phyloP scores from a whole-genome alignment of 1,140 invertebrate genomes.

The Drosophila malerkotliana region DNA sequence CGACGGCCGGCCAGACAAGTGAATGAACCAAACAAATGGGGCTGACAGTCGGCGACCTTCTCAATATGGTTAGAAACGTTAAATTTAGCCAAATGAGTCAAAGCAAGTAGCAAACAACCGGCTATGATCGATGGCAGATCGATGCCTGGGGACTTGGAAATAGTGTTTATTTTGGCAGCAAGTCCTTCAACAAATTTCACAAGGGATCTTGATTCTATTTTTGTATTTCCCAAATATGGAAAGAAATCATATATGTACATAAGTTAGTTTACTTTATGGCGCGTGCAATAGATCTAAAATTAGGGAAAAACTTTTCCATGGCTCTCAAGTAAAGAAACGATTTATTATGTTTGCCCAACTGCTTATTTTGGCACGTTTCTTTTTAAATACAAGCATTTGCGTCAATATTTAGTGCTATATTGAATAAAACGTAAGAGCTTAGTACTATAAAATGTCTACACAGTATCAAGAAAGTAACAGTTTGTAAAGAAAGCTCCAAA shows the following conservation, averaged over 20 bases:
- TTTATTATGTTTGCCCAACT: slow-evolving; percentile 15
- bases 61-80: slow-evolving; percentile 75
- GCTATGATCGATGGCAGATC: slow-evolving; percentile 42
- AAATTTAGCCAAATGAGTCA: slow-evolving; percentile 75
- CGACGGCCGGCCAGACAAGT: slow-evolving; percentile 54
- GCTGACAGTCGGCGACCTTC: slow-evolving; percentile 67
- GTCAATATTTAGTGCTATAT: background rate
- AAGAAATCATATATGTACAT: background rate
- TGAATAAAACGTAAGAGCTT: background rate
- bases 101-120: slow-evolving; percentile 28
- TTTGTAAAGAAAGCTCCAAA: background rate
- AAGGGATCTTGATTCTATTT: slow-evolving; percentile 35
- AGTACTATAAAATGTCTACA: background rate
- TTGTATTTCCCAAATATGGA: background rate
- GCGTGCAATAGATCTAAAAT: background rate
- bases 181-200: slow-evolving; percentile 57
- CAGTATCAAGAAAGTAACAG: background rate
- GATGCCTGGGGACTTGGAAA: slow-evolving; percentile 12
- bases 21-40: slow-evolving; percentile 72
- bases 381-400: slow-evolving; percentile 4
- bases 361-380: background rate
- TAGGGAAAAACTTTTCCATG: background rate
- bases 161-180: slow-evolving; percentile 9
- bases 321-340: background rate
- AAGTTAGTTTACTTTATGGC: background rate